Conservation (phyloP, 2,797 vertebrate species). For the Rhinoraja longicauda region DNA sequence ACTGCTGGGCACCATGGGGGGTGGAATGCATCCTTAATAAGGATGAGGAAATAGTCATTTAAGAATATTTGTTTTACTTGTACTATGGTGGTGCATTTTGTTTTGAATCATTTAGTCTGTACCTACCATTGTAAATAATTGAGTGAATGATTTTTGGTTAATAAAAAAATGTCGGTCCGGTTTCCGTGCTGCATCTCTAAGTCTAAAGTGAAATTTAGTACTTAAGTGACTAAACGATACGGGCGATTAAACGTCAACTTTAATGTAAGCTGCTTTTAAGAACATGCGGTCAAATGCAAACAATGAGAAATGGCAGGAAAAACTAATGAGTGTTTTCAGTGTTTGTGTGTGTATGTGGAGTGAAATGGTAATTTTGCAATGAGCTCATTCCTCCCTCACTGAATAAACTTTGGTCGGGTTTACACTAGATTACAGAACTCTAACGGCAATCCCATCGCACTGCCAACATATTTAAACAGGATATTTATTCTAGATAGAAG, state of each 20-base stretch:
- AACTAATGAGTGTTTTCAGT: too few species aligned
- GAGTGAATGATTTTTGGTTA: too few species aligned
- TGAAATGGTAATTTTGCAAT: not conserved
- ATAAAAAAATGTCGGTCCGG: too few species aligned
- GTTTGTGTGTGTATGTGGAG: not conserved
- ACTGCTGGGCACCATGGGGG: too few species aligned
- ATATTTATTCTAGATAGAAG: constrained; percentile 34
- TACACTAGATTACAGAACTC: not conserved
- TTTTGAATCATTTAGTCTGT: too few species aligned
- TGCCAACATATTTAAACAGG: constrained; percentile 13
- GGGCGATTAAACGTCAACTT: not conserved
- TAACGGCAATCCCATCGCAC: not conserved
- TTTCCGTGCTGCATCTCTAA: too few species aligned
- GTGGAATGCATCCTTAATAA: too few species aligned
- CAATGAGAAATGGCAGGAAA: constrained; percentile 6
- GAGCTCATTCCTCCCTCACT: not conserved
- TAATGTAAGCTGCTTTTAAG: not conserved
- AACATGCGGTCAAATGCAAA: not conserved
- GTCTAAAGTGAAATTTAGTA: too few species aligned
- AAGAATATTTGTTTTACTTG: too few species aligned
- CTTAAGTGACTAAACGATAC: not conserved
- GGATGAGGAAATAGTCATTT: too few species aligned
- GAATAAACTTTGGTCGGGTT: not conserved
- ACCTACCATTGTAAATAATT: too few species aligned
- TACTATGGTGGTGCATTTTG: too few species aligned